Base-by-base conservation (phyloP, 2,888 invertebrate genomes). In the Drosophila ezoana region DNA sequence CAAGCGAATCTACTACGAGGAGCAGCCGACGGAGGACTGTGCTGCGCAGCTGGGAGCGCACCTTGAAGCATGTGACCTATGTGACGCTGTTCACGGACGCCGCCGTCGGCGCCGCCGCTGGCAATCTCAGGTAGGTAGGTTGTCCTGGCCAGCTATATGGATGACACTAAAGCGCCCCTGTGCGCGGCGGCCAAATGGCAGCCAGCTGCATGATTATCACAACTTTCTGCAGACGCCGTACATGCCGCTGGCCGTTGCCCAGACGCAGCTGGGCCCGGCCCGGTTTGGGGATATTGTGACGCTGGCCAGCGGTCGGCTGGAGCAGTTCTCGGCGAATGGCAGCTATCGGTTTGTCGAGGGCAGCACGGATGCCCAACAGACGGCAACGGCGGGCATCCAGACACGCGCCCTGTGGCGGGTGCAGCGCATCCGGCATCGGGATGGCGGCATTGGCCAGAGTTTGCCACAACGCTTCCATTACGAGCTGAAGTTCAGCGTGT, bases 341-440 rank as follows among this genome's bases (percentile, higher is more conserved):
- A 87, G 87, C 62, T 95, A 93, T 79, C 92, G 93, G 41, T 95
- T 95, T 81, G 91, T 94, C 0, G 94, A 94, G 73, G 91, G 61
- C 23, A 65, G 28, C 51, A 23, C 23, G 11, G 14, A 57, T 10
- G 41, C 57, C 13, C 33, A 23, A 14, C 35, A 23, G 40, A 2
- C n/a, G 13, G 3, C 23, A 1, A 13, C 23, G 5, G 23, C 43
- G 16, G 54, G 35, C 23, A 16, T 10, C 14, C 54, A 91, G 60
- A 93, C 95, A 4, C 93, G 94, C 82, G 95, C 95, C 0, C 90
- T 95, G 60, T 96, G 96, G 96, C 94, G 94, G 0, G 95, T 95
- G 4, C 95, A 95, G 90, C 93, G 95, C 54, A 94, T 95, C 54
- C 92, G 95, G 43, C 95, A 96, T 89, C 93, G 94, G 60, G 94